phyloP scores from a whole-genome alignment of 2,113 vertebrate genomes.

The Glareola pratincola region DNA sequence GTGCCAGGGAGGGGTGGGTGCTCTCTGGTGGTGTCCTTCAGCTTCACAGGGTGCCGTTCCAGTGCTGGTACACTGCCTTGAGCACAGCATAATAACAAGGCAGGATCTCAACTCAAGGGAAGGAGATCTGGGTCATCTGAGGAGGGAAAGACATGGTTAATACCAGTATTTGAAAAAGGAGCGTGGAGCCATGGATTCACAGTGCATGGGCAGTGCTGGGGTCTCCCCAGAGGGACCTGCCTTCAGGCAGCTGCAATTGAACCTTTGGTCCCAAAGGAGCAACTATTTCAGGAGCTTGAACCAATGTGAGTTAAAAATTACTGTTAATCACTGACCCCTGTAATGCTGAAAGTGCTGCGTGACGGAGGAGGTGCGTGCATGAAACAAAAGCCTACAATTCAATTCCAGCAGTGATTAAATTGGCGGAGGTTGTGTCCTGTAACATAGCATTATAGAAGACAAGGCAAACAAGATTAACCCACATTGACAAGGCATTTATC shows the following conservation, averaged over 20 bases:
- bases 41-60: not conserved
- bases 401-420: constrained; percentile 21
- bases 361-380: not conserved
- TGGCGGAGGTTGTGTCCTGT: not conserved
- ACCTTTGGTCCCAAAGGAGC: not conserved
- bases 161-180: not conserved
- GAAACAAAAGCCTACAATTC: constrained; percentile 16
- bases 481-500: constrained; percentile 79
- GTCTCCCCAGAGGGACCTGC: not conserved
- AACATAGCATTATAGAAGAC: constrained; percentile 69
- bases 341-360: not conserved
- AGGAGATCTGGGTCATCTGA: not conserved
- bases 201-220: accelerated
- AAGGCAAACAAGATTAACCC: constrained; percentile 82
- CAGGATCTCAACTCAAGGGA: not conserved
- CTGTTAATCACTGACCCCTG: constrained; percentile 2
- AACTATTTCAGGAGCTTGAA: not conserved
- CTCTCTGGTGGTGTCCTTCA: not conserved
- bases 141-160: not conserved
- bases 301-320: not conserved
- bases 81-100: not conserved
- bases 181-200: not conserved
- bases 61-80: not conserved
- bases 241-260: not conserved
- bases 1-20: not conserved